phyloP scores from a whole-genome alignment of 35 echinoderm and acorn worm genomes.

The Ophiothrix spiculata region DNA sequence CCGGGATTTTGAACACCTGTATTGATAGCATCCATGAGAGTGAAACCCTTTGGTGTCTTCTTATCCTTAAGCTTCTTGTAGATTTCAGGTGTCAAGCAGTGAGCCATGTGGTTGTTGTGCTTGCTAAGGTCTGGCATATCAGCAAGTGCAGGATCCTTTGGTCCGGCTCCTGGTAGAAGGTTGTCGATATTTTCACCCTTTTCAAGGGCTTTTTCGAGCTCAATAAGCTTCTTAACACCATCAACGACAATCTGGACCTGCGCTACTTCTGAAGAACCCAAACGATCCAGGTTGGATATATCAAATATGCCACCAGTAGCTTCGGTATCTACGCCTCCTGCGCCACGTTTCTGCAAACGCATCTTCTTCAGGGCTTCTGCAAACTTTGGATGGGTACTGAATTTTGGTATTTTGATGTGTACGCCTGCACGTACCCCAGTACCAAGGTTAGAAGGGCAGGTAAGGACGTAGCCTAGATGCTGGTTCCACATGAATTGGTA shows the following conservation, averaged over 20 bases:
- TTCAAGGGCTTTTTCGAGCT: conserved; percentile 85
- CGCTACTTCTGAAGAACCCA: conserved; percentile 86
- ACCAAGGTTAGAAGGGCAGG: conserved; percentile 94
- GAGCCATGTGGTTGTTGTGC: conserved; percentile 94
- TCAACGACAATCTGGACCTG: conserved; percentile 90
- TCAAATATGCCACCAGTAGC: conserved; percentile 96
- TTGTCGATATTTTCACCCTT: conserved; percentile 45
- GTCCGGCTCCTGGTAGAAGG: conserved; percentile 28
- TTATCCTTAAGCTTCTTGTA: conserved; percentile 80
- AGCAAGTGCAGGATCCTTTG: conserved; percentile 34
- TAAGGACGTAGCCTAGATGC: conserved; percentile 90
- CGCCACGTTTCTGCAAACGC: conserved; percentile 88
- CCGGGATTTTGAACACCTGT: conserved; percentile 92
- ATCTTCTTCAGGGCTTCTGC: conserved; percentile 49
- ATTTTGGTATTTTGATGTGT: conserved; percentile 79
- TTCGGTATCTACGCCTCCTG: conserved; percentile 94
- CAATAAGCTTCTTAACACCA: conserved; percentile 75
- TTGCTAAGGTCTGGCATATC: conserved; percentile 81
- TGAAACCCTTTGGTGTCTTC: conserved; percentile 68
- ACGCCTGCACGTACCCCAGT: conserved; percentile 96
- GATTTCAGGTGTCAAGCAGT: conserved; percentile 76
- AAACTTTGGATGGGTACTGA: conserved; percentile 73
- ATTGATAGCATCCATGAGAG: conserved; percentile 56
- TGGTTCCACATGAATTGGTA: conserved; percentile 95
- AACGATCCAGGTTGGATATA: conserved; percentile 92